Conservation (phyloP, 2,113 vertebrate species). For the Passer domesticus region DNA sequence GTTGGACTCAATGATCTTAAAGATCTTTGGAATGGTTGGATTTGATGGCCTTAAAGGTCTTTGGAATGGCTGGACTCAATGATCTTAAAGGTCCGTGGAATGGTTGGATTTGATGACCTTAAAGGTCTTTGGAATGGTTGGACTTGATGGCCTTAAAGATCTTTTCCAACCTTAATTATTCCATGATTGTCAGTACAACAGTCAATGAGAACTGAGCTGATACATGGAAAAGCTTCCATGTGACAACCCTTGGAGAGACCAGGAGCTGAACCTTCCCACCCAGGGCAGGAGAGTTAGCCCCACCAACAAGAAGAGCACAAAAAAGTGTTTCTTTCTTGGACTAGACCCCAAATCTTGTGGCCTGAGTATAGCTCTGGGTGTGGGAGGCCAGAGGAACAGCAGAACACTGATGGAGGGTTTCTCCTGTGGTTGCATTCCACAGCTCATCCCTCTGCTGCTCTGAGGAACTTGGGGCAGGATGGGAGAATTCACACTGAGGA, state of each 20-base stretch:
- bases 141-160: not conserved
- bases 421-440: not conserved
- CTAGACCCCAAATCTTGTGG: not conserved
- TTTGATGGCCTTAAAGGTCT: not conserved
- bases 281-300: not conserved
- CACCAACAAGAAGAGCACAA: not conserved
- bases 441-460: not conserved
- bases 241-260: not conserved
- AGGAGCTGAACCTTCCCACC: not conserved
- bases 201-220: not conserved
- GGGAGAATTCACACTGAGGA: not conserved
- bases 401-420: not conserved
- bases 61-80: not conserved
- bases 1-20: not conserved
- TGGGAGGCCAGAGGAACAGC: not conserved
- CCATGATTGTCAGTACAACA: not conserved
- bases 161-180: not conserved
- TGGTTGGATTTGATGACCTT: fast-evolving
- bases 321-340: not conserved
- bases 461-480: not conserved
- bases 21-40: not conserved
- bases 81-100: not conserved
- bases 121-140: not conserved
- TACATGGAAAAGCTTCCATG: not conserved
- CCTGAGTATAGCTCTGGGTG: not conserved